These are phyloP conservation scores for Oscarella lobularis DNA, from an alignment of 37 sponge, comb jelly and placozoan genomes.

Conservation along the genomic window DNA sequence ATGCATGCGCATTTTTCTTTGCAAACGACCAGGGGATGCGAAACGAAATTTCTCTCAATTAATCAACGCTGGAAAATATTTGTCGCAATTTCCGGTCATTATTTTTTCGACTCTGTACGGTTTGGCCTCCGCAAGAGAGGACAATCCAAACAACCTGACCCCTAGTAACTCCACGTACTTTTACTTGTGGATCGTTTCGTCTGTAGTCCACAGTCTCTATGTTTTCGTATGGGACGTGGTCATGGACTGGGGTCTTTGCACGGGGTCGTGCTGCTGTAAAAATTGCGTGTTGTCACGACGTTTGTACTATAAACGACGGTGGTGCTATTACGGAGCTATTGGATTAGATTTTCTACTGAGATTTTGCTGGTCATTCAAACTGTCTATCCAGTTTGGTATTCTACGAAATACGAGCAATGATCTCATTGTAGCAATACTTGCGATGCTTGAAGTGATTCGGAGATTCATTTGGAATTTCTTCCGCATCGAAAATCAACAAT, in stretches of 20 bases:
- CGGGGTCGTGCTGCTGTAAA: background rate
- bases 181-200: background rate
- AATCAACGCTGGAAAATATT: conserved; percentile 3
- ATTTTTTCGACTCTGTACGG: background rate
- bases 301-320: background rate
- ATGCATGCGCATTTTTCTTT: background rate
- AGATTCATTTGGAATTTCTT: conserved; percentile 9
- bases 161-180: too few relatives aligned
- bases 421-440: background rate
- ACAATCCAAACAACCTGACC: background rate
- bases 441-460: background rate
- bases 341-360: background rate
- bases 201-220: background rate
- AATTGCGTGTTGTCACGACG: background rate
- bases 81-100: background rate
- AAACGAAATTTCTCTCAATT: background rate
- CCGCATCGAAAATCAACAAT: background rate
- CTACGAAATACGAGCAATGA: background rate
- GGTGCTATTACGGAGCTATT: conserved; percentile 4
- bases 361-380: background rate
- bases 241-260: conserved; percentile 2
- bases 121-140: background rate
- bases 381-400: background rate
- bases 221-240: conserved; percentile 4
- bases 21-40: too few relatives aligned